phyloP scores from a whole-genome alignment of 1,140 invertebrate genomes.

The Coenobita brevimanus region DNA sequence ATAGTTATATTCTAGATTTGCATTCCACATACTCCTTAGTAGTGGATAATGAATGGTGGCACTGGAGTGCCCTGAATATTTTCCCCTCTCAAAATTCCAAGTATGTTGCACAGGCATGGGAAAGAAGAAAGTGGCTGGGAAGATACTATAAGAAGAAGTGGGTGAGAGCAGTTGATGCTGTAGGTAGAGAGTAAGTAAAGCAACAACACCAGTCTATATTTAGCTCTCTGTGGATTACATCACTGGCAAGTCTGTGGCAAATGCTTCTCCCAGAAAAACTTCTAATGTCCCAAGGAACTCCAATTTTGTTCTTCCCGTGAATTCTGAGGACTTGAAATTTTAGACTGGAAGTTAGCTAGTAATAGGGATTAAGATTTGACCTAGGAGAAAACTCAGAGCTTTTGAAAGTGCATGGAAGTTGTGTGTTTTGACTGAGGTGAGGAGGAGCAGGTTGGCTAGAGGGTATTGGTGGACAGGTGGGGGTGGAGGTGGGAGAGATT shows the following conservation, averaged over 20 bases:
- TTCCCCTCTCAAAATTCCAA: too few relatives aligned
- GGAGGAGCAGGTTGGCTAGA: not conserved
- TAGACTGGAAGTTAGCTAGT: too few relatives aligned
- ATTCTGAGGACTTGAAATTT: not conserved
- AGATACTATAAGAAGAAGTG: not conserved
- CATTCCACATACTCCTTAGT: too few relatives aligned
- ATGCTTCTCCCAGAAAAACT: too few relatives aligned
- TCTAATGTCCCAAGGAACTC: too few relatives aligned
- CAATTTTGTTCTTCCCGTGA: too few relatives aligned
- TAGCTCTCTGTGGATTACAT: not conserved
- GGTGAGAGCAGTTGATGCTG: not conserved
- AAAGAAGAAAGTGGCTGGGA: not conserved
- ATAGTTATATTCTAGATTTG: too few relatives aligned
- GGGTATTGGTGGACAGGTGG: not conserved
- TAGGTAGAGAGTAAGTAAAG: not conserved
- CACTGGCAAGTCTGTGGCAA: not conserved
- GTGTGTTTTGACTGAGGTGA: not conserved
- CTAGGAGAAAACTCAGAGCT: too few relatives aligned
- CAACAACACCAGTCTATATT: constrained; percentile 13
- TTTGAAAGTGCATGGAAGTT: not conserved
- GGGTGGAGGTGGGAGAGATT: constrained; percentile 29
- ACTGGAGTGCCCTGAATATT: too few relatives aligned
- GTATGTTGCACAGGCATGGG: too few relatives aligned
- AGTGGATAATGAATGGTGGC: too few relatives aligned
- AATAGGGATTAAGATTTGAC: too few relatives aligned